Evolutionary conservation across 2,797 vertebrate genomes (phyloP).

Genomic region (Telmatherina bonti): DNA sequence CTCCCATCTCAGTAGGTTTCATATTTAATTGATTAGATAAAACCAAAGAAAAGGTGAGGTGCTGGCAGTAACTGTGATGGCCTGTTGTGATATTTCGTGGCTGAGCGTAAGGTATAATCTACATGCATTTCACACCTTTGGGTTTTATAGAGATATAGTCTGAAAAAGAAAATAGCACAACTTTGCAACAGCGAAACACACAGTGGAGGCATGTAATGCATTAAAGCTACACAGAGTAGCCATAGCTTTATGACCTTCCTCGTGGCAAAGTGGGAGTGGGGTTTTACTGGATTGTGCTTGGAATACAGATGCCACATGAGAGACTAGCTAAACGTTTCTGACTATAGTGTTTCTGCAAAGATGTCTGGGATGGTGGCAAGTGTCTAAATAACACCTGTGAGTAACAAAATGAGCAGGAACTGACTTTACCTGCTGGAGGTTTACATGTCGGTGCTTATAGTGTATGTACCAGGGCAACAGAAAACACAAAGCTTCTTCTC

Average conservation of each 20-base stretch:
- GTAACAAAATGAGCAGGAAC: too few relatives aligned
- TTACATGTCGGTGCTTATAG: too few relatives aligned
- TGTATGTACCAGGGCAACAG: too few relatives aligned
- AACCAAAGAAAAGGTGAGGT: background rate
- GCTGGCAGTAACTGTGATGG: background rate
- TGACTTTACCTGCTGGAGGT: too few relatives aligned
- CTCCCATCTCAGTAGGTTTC: background rate
- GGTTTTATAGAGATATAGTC: background rate
- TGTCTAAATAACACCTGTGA: too few relatives aligned
- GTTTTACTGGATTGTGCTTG: too few relatives aligned
- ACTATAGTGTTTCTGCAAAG: too few relatives aligned
- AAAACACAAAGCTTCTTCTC: too few relatives aligned
- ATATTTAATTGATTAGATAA: background rate
- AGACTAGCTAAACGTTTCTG: too few relatives aligned
- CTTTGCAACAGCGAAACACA: background rate
- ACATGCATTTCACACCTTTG: background rate
- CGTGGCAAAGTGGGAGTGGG: background rate
- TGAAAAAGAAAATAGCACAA: background rate
- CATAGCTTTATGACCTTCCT: background rate
- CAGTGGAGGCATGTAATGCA: background rate
- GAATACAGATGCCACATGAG: too few relatives aligned
- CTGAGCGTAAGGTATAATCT: background rate
- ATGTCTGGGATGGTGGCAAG: too few relatives aligned
- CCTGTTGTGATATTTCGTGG: background rate
- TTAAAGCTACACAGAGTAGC: background rate